These are phyloP conservation scores for Stegodyphus mimosarum DNA, from an alignment of 1,140 invertebrate genomes.

Conservation along the genomic window DNA sequence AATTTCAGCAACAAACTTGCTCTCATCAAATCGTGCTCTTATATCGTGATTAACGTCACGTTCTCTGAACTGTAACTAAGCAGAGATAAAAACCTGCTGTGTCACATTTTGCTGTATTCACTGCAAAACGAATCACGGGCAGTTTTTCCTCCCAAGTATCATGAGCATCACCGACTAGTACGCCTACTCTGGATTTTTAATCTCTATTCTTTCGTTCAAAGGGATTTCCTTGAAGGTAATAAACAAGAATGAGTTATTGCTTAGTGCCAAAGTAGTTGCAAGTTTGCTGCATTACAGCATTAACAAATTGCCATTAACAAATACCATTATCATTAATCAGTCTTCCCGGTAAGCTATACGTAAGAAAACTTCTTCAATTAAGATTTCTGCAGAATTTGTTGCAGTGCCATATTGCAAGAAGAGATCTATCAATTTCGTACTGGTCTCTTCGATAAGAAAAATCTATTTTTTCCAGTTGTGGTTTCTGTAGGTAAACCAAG, in stretches of 20 bases:
- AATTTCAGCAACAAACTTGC: conserved; percentile 15
- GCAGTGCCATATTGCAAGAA: conserved; percentile 18
- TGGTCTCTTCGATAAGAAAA: conserved; percentile 30
- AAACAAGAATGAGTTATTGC: conserved; percentile 4
- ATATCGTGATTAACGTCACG: background rate
- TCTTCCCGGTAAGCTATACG: conserved; percentile 5
- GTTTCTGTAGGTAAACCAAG: conserved; percentile 9
- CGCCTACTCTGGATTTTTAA: conserved; percentile 1
- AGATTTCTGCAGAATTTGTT: background rate
- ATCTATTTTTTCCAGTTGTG: conserved; percentile 18
- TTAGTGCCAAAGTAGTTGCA: conserved; percentile 16
- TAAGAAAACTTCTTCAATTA: conserved; percentile 31
- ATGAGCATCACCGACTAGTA: conserved; percentile 14
- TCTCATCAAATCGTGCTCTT: background rate
- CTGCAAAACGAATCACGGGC: conserved; percentile 8
- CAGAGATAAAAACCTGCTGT: background rate
- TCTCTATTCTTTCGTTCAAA: conserved; percentile 21
- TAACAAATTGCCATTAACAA: conserved; percentile 43
- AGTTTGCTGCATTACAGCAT: conserved; percentile 10
- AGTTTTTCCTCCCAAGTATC: conserved; percentile 20
- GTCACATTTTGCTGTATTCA: no score
- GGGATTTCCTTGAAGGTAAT: conserved; percentile 23
- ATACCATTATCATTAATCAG: conserved; percentile 8
- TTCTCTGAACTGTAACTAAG: background rate
- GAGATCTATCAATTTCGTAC: conserved; percentile 34